These are phyloP conservation scores for Ceratosolen fusciceps DNA, from an alignment of 1,140 invertebrate genomes.

Conservation along the genomic window DNA sequence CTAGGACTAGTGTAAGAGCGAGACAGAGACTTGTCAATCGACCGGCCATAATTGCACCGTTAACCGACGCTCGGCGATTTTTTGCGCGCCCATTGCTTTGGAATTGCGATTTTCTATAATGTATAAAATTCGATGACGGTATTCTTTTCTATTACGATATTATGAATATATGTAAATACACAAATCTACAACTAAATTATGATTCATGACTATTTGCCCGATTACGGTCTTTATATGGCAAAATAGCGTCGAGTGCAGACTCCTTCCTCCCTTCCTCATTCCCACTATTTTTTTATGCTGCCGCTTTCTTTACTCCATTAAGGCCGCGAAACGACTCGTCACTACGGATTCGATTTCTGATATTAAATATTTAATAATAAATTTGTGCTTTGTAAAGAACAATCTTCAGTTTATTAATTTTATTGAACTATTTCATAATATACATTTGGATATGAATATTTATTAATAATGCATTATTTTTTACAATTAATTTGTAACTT, in stretches of 20 bases:
- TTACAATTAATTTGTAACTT: background rate
- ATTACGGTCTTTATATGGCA: background rate
- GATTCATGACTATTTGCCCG: background rate
- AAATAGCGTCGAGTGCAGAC: background rate
- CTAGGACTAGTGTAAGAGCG: background rate
- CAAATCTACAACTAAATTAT: background rate
- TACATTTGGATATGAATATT: too few species aligned
- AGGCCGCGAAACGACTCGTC: too few species aligned
- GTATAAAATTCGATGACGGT: conserved; percentile 10
- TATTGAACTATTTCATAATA: too few species aligned
- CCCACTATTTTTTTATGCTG: too few species aligned
- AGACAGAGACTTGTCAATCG: conserved; percentile 35
- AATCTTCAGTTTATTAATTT: background rate
- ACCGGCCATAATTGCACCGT: conserved; percentile 53
- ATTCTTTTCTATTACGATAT: too few species aligned
- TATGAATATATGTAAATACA: background rate
- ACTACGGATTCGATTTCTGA: too few species aligned
- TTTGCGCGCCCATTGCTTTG: conserved; percentile 24
- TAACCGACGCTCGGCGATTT: conserved; percentile 46
- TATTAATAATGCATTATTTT: background rate
- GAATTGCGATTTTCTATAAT: background rate
- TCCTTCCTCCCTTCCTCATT: too few species aligned
- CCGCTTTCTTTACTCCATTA: too few species aligned
- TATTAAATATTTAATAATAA: too few species aligned
- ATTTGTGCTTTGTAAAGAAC: background rate